A percentile compares a stretch with the other conserved stretches of the same genome.
phyloP scores from a whole-genome alignment of 2,888 invertebrate genomes.

The Ophion obscuratus region DNA sequence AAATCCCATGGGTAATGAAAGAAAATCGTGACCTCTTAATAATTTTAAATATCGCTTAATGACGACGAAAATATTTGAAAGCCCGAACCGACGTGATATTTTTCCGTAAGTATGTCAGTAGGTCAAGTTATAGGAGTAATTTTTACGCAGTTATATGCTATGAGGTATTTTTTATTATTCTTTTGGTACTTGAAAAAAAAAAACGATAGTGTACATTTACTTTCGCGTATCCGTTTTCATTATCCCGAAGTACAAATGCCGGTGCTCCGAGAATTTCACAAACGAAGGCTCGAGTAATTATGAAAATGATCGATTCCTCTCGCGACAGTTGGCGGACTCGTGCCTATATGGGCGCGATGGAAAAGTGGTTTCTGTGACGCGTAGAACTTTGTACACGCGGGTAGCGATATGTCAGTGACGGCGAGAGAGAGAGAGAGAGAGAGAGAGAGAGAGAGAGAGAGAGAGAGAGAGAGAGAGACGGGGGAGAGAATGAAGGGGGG shows the following conservation, averaged over 20 bases:
- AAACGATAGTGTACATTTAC: neutral
- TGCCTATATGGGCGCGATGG: conserved; percentile 5
- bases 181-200: too few relatives aligned
- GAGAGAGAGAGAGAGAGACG: neutral
- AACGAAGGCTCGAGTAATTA: conserved; percentile 12
- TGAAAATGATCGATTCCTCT: conserved; percentile 29
- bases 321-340: neutral
- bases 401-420: conserved; percentile 4
- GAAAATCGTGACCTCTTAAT: neutral
- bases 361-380: conserved; percentile 23
- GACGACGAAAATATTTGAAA: conserved; percentile 16
- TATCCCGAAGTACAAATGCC: neutral
- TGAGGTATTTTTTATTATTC: conserved; percentile 66
- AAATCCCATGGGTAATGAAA: neutral
- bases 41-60: neutral
- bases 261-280: too few relatives aligned
- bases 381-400: neutral
- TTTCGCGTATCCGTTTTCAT: neutral
- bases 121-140: conserved; percentile 78
- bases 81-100: conserved; percentile 10
- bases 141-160: conserved; percentile 66
- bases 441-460: neutral
- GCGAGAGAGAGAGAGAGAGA: conserved; percentile 2
- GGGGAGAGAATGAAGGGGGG: neutral
- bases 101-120: conserved; percentile 77